Evolutionary conservation across 2,113 vertebrate species (phyloP).

Genomic region (Propithecus coquereli): DNA sequence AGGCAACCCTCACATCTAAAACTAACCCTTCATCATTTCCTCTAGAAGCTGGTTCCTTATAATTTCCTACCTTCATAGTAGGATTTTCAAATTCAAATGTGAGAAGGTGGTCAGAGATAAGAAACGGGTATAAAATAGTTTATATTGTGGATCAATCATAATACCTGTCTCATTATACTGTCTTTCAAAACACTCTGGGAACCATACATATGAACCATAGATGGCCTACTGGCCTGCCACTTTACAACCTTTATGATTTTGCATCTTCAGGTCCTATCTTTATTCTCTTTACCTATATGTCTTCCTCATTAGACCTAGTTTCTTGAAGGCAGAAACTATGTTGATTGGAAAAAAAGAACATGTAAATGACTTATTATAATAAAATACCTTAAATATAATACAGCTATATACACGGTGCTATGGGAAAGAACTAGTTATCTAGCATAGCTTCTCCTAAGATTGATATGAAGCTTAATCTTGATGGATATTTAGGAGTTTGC

Average conservation of each 20-base stretch:
- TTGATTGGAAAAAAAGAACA: not conserved
- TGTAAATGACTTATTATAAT: constrained; percentile 1
- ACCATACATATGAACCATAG: not conserved
- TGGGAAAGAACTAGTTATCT: not conserved
- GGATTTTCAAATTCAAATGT: not conserved
- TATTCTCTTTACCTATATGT: not conserved
- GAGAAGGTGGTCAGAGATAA: not conserved
- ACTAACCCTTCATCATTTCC: constrained; percentile 1
- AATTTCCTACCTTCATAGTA: not conserved
- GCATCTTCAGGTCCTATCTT: not conserved
- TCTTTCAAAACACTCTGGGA: not conserved
- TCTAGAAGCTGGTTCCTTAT: not conserved
- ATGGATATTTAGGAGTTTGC: constrained; percentile 9
- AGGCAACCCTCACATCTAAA: not conserved
- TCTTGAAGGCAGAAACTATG: not conserved
- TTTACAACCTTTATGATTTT: not conserved
- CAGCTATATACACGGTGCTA: not conserved
- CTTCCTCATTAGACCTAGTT: constrained; percentile 10
- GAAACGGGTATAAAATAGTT: not conserved
- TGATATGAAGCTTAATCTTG: constrained; percentile 23
- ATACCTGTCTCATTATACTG: not conserved
- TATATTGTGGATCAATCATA: not conserved
- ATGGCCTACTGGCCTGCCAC: not conserved
- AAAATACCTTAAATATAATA: not conserved
- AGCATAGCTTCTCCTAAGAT: not conserved